Base-by-base conservation (phyloP, 2,113 vertebrate genomes). In the Thoracochromis brauschi region DNA sequence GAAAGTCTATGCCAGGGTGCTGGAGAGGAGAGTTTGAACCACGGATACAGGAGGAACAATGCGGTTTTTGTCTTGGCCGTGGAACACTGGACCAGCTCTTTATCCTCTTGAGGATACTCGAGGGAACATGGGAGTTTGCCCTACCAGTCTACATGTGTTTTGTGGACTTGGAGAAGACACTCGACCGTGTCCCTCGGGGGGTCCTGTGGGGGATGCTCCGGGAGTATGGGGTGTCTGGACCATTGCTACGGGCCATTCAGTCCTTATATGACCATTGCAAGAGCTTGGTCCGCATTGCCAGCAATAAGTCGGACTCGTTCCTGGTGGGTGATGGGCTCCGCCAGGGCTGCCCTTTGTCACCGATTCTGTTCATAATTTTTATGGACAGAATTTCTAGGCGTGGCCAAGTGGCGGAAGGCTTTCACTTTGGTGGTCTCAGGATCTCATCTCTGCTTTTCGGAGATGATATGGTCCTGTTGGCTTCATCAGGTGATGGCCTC, bases 121-220 rank as follows among this genome's bases (percentile, higher is more conserved):
- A 45, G 12, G 42, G 42, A 0, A 0, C 42, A 45, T 45, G 42
- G 42, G 42, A 45, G 13, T 45, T 45, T 45, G 42, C 42, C 42
- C 42, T 0, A 45, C 13, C 13, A 45, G 42, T 45, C 13, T 45
- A 45, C 49, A n/a, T 53, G 49, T n/a, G 49, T 2, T 53, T n/a
- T 53, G 49, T 53, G 49, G 19, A 53, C 49, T n/a, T n/a, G 19
- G 51, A 53, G 5, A 53, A 53, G 9, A 1, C 51, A 21, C 0
- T 53, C 0, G 0, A 11, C 51, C 2, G 1, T 53, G 49, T 53
- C 9, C 49, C 5, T 53, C 9, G 1, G 9, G 49, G 49, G 2
- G 19, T 53, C 9, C 49, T 53, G 49, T n/a, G 19, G 19, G 19
- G 3, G 49, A 0, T n/a, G 9, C 19, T n/a, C 2, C 1, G 9